These are phyloP conservation scores for Lithosia quadra DNA, from an alignment of 2,888 invertebrate genomes.

Conservation along the genomic window DNA sequence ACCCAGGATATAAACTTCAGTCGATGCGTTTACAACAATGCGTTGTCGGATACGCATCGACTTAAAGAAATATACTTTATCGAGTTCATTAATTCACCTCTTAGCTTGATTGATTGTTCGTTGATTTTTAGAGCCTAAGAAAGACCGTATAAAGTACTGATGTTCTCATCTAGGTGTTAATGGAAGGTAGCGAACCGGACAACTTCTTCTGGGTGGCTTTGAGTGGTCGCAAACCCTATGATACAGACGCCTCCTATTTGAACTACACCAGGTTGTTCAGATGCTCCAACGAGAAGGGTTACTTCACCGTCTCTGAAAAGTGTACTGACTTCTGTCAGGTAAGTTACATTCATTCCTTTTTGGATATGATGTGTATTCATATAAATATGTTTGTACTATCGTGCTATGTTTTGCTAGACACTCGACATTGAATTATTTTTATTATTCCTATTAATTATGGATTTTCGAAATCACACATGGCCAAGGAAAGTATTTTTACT, in stretches of 20 bases:
- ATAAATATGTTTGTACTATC: background rate
- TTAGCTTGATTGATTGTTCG: no score
- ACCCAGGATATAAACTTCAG: no score
- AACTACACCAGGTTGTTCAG: slow-evolving; percentile 97
- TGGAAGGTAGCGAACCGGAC: slow-evolving; percentile 98
- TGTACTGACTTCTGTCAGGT: slow-evolving; percentile 99
- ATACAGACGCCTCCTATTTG: slow-evolving; percentile 96
- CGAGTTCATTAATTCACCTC: background rate
- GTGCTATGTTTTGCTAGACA: background rate
- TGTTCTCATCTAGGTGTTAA: slow-evolving; percentile 88
- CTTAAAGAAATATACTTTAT: no score
- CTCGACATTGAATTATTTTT: no score
- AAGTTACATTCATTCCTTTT: slow-evolving; percentile 23
- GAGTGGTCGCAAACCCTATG: slow-evolving; percentile 96
- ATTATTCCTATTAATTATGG: no score
- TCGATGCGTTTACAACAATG: no score
- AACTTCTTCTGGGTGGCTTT: slow-evolving; percentile 99
- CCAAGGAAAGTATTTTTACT: no score
- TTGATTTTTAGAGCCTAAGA: no score
- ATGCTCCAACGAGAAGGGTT: slow-evolving; percentile 99
- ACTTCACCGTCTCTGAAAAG: slow-evolving; percentile 99
- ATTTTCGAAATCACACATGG: no score
- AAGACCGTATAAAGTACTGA: background rate
- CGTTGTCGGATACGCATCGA: no score
- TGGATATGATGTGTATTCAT: background rate